These are phyloP conservation scores for Cephus rjabovi DNA, from an alignment of 2,888 invertebrate genomes.

Conservation along the genomic window DNA sequence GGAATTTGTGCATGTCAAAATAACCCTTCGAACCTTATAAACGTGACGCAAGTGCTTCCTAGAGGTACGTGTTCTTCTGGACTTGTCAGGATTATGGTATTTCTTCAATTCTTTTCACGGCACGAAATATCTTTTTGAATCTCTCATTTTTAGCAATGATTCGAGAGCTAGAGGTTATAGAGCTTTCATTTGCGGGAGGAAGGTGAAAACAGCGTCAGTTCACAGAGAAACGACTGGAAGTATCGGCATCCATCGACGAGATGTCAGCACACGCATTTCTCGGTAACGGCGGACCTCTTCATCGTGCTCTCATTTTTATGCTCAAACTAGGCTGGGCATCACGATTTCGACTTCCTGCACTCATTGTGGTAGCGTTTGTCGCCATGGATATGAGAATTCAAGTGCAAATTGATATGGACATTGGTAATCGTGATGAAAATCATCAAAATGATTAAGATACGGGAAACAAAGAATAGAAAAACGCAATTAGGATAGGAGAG, in stretches of 20 bases:
- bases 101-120: background rate
- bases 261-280: constrained; percentile 50
- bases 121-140: background rate
- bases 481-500: background rate
- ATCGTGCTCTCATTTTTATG: constrained; percentile 73
- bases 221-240: background rate
- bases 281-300: constrained; percentile 62
- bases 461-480: background rate
- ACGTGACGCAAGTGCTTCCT: background rate
- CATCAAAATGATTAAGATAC: constrained; percentile 2
- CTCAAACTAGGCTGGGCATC: constrained; percentile 80
- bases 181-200: constrained; percentile 8
- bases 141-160: constrained; percentile 6
- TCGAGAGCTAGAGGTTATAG: background rate
- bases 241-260: constrained; percentile 28
- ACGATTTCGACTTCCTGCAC: constrained; percentile 75
- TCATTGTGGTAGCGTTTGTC: constrained; percentile 76
- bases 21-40: background rate
- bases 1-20: background rate
- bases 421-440: constrained; percentile 31
- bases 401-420: constrained; percentile 73
- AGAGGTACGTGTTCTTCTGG: background rate
- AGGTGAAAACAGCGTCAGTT: constrained; percentile 14
- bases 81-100: background rate
- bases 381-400: constrained; percentile 77